These are phyloP conservation scores for Chamaedrilus cognettii DNA, from an alignment of 2,888 invertebrate genomes.

Conservation along the genomic window DNA sequence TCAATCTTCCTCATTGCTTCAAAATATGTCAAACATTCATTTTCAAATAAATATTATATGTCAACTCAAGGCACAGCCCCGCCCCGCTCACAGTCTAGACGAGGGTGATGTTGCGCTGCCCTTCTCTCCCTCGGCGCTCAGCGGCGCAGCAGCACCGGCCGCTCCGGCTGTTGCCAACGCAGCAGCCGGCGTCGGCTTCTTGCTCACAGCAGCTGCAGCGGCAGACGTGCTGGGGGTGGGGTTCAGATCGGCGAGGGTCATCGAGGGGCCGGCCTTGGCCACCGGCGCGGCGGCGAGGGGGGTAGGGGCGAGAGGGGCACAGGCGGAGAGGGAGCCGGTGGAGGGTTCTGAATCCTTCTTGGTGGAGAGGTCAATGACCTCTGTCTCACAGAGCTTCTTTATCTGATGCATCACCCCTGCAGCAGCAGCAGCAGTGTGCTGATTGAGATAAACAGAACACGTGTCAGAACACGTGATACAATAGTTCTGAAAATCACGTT, in stretches of 20 bases:
- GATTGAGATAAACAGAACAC: too few relatives aligned
- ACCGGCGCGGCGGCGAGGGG: neutral
- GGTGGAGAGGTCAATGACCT: slow-evolving; percentile 15
- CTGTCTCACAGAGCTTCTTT: slow-evolving; percentile 66
- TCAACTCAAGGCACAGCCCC: too few relatives aligned
- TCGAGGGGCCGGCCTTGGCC: neutral
- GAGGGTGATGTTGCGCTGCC: slow-evolving; percentile 7
- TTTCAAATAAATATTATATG: too few relatives aligned
- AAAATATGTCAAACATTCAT: too few relatives aligned
- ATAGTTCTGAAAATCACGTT: too few relatives aligned
- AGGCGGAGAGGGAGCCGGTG: neutral
- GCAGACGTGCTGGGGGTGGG: too few relatives aligned
- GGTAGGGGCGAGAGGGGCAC: neutral
- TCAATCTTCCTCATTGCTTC: too few relatives aligned
- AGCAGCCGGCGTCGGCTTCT: neutral
- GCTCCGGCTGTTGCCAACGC: neutral
- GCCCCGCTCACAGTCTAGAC: slow-evolving; percentile 14
- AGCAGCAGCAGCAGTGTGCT: too few relatives aligned
- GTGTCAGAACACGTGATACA: too few relatives aligned
- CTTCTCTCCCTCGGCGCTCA: neutral
- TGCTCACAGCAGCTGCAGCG: neutral
- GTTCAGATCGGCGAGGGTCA: too few relatives aligned
- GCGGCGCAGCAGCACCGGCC: neutral
- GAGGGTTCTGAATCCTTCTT: slow-evolving; percentile 6
- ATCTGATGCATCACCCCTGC: slow-evolving; percentile 85